Percentiles rank a stretch among this genome's conserved stretches.
Evolutionary conservation across 2,888 invertebrate genomes (phyloP).

Genomic region (Argyra leucocephala): DNA sequence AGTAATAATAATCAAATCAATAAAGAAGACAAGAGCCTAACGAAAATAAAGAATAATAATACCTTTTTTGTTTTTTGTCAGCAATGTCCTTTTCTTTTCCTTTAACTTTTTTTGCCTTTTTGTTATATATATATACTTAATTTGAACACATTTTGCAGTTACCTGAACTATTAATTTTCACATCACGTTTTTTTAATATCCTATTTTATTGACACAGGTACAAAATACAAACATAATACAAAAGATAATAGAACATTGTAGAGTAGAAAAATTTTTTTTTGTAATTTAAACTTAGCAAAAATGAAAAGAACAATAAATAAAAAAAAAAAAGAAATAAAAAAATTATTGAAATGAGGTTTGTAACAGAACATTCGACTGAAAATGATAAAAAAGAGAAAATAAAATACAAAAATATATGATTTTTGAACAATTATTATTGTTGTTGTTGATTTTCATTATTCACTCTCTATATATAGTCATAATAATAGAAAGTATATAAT

Average conservation of each 20-base stretch:
- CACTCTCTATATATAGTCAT: too few relatives aligned
- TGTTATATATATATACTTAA: too few relatives aligned
- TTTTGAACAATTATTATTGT: too few relatives aligned
- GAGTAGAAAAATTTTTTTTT: background rate
- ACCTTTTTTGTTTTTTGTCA: background rate
- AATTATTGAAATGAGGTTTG: too few relatives aligned
- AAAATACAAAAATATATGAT: too few relatives aligned
- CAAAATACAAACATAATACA: background rate
- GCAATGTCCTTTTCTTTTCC: background rate
- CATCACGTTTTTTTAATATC: background rate
- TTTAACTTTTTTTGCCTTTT: background rate
- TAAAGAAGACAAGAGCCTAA: background rate
- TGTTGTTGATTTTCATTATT: too few relatives aligned
- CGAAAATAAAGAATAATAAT: background rate
- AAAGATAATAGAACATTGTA: background rate
- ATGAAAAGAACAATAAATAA: too few relatives aligned
- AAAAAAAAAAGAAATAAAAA: too few relatives aligned
- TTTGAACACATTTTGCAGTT: too few relatives aligned
- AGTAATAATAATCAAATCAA: background rate
- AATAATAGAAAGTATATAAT: too few relatives aligned
- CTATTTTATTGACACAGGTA: background rate
- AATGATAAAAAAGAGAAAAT: too few relatives aligned
- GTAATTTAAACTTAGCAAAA: background rate
- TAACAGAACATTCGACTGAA: too few relatives aligned
- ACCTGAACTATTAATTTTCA: background rate